Conservation (phyloP, 2,113 vertebrate genomes). For the Petroica traversi region DNA sequence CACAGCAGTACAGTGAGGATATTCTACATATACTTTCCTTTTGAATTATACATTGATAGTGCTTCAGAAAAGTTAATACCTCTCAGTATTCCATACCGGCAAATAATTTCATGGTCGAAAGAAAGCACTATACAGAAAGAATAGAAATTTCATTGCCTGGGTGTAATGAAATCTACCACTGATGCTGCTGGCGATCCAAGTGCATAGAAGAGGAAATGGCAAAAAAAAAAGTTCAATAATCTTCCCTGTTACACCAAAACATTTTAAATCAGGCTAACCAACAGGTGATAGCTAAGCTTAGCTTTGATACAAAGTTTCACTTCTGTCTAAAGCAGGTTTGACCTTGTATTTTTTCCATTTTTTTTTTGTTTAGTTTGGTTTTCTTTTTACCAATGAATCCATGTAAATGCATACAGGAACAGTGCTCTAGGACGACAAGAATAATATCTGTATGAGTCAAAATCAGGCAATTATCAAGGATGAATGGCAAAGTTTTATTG, state of each 20-base stretch:
- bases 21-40: not conserved
- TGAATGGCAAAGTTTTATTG: not conserved
- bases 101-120: conserved; percentile 43
- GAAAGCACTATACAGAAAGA: not conserved
- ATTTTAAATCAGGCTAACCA: not conserved
- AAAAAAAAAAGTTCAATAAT: not conserved
- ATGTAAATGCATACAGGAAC: not conserved
- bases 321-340: not conserved
- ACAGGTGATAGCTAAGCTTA: not conserved
- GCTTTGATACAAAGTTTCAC: not conserved
- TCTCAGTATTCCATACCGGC: not conserved
- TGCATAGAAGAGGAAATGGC: not conserved
- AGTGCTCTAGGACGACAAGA: not conserved
- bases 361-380: not conserved
- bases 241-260: not conserved
- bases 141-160: conserved; percentile 13
- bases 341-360: not conserved
- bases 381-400: not conserved
- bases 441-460: not conserved
- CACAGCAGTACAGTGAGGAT: not conserved
- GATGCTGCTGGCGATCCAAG: not conserved
- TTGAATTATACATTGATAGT: conserved; percentile 1
- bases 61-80: not conserved
- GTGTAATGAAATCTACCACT: conserved; percentile 17
- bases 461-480: not conserved